Conservation (phyloP, 2,113 vertebrate species). For the Caloenas nicobarica region DNA sequence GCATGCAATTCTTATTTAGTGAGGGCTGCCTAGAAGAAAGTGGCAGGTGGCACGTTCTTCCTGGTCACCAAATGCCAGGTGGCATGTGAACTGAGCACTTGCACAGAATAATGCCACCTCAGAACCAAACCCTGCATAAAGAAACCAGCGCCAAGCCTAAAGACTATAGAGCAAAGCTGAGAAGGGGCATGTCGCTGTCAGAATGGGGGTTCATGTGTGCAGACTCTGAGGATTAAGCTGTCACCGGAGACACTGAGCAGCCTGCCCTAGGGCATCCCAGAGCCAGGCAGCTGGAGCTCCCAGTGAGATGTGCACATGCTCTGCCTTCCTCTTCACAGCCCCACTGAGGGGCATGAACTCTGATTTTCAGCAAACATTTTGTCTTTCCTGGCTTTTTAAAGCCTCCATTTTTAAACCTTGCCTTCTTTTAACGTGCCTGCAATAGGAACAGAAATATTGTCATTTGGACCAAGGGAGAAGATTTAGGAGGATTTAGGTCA, state of each 20-base stretch:
- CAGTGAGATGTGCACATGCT: not conserved
- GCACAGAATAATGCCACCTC: not conserved
- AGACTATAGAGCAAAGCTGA: not conserved
- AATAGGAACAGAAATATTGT: not conserved
- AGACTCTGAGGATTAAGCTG: not conserved
- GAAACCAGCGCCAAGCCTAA: not conserved
- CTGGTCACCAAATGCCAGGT: not conserved
- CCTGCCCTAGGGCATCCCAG: fast-evolving
- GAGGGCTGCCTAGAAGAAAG: not conserved
- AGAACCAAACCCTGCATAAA: not conserved
- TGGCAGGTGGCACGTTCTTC: not conserved
- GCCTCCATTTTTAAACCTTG: not conserved
- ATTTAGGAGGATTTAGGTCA: not conserved
- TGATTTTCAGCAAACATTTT: not conserved
- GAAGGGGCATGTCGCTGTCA: not conserved
- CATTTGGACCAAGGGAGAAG: not conserved
- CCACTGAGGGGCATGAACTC: not conserved
- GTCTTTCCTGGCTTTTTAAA: not conserved
- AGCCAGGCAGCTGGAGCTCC: fast-evolving
- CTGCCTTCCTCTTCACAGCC: fast-evolving
- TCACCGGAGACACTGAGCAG: not conserved
- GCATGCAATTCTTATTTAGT: not conserved
- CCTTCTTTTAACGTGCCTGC: not conserved
- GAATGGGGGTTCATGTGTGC: not conserved
- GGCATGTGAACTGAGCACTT: not conserved